Conservation (phyloP, 1,140 invertebrate species). For the Dendrolimus punctatus region DNA sequence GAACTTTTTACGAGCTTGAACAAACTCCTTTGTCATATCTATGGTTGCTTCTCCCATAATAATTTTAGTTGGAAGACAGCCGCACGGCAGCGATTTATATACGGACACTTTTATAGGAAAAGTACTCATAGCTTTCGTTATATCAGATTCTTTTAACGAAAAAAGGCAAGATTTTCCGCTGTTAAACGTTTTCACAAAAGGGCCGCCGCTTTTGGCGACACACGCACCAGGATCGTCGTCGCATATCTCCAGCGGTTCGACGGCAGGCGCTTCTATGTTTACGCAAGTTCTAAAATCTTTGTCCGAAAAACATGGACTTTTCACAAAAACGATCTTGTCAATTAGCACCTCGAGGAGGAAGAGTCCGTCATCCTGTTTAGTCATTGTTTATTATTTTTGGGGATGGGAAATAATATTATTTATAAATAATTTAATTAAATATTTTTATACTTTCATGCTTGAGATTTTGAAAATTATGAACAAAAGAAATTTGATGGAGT, state of each 20-base stretch:
- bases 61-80: conserved; percentile 54
- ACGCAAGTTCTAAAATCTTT: conserved; percentile 69
- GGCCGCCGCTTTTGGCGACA: conserved; percentile 37
- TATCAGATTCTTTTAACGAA: conserved; percentile 64
- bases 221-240: conserved; percentile 66
- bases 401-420: conserved; percentile 47
- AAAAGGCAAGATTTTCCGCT: conserved; percentile 73
- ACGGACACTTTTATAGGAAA: conserved; percentile 49
- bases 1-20: conserved; percentile 53
- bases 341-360: conserved; percentile 73
- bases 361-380: conserved; percentile 68
- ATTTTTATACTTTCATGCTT: conserved; percentile 25
- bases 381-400: conserved; percentile 42
- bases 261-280: conserved; percentile 63
- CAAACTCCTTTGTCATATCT: conserved; percentile 64
- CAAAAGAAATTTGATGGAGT: conserved; percentile 30
- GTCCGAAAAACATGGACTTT: conserved; percentile 56
- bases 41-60: conserved; percentile 52
- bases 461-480: conserved; percentile 43
- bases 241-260: conserved; percentile 71
- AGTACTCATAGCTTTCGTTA: conserved; percentile 52
- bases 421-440: conserved; percentile 32
- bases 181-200: conserved; percentile 60
- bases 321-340: conserved; percentile 65
- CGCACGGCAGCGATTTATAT: conserved; percentile 51